Base-by-base conservation (phyloP, 1,140 invertebrate genomes). In the Tetraneura akinire region DNA sequence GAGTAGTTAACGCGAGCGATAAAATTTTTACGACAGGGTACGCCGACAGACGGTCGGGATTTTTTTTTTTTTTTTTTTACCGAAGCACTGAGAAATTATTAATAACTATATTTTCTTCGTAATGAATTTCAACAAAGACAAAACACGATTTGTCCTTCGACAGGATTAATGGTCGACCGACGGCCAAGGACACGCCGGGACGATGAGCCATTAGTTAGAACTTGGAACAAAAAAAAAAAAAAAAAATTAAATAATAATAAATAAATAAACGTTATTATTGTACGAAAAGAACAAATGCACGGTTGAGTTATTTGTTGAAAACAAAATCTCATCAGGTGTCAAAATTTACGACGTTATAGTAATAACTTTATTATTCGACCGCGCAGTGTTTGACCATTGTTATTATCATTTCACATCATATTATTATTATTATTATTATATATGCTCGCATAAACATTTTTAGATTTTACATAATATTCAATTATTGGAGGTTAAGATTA, bases 11-110 rank as follows among this genome's bases (percentile, higher is more conserved):
- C 47, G 45, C 23, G 4, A 29, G 68, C 26, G 23, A 68, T 55
- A 47, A 76, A 57, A 18, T 18, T 76, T 76, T 76, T 76, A 76
- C 21, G 71, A 57, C 32, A 57, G 51, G 51, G 71, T n/a, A n/a
- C n/a, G 57, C 71, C 51, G 51, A 57, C 49, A 21, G n/a, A 74
- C 49, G 18, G 49, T 32, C 29, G 13, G n/a, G 51, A 13, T 29
- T 47, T 49, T 51, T 49, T 49, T 70, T 53, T 37, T 29, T 47
- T 49, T 51, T 49, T 49, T 70, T 53, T 37, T 57, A 13, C 5
- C 13, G 29, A 18, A 23, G n/a, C 23, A 57, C n/a, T n/a, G 23
- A 76, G 57, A 74, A 70, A 49, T 26, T 3, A 71, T 10, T 29
- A 42, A 64, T n/a, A 37, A 37, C 3, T 37, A 37, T 37, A 37